Percentiles rank a stretch among this genome's conserved stretches.
These are phyloP conservation scores for Metalampra italica DNA, from an alignment of 2,888 invertebrate species.

Conservation along the genomic window DNA sequence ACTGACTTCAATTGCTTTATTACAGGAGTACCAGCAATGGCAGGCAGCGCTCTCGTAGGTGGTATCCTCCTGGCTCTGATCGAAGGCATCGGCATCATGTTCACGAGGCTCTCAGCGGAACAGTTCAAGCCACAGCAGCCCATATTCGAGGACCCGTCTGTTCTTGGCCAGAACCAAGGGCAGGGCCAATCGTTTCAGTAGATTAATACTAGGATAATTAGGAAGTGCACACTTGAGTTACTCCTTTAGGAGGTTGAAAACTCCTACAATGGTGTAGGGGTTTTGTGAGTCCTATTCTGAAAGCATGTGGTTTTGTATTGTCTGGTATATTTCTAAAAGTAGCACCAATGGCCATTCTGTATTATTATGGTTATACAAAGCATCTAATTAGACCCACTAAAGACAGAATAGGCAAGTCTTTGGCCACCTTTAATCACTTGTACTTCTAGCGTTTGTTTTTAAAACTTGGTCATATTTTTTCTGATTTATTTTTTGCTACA, in stretches of 20 bases:
- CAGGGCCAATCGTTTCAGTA: slow-evolving; percentile 57
- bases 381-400: no score
- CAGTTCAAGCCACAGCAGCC: slow-evolving; percentile 92
- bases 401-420: no score
- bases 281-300: no score
- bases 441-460: no score
- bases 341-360: no score
- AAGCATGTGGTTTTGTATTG: neutral
- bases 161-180: slow-evolving; percentile 77
- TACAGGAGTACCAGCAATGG: slow-evolving; percentile 88
- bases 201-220: neutral
- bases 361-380: no score
- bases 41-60: slow-evolving; percentile 97
- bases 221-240: slow-evolving; percentile 1
- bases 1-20: slow-evolving; percentile 8
- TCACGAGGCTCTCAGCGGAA: slow-evolving; percentile 94
- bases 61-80: slow-evolving; percentile 97
- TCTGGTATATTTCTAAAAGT: neutral
- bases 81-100: slow-evolving; percentile 97
- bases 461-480: no score
- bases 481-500: no score
- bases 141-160: slow-evolving; percentile 87
- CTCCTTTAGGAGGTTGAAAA: no score
- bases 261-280: no score
- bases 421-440: no score